These are phyloP conservation scores for Rhinogobio ventralis DNA, from an alignment of 2,797 vertebrate species.

Conservation along the genomic window DNA sequence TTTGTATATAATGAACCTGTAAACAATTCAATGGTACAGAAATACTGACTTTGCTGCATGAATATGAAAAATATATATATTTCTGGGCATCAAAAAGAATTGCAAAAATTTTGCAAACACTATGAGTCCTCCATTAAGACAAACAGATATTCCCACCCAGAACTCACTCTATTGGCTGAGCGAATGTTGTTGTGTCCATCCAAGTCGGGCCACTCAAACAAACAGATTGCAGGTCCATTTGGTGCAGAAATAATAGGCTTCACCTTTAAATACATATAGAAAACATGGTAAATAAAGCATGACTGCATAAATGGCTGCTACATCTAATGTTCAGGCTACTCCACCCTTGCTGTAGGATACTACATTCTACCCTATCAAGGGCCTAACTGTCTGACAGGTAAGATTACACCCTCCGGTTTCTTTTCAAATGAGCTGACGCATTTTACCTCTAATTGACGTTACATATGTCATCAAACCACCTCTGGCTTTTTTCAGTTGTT, in stretches of 20 bases:
- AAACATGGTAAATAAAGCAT: conserved; percentile 5
- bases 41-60: too few species aligned
- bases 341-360: background rate
- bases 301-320: background rate
- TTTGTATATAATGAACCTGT: too few species aligned
- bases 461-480: conserved; percentile 49
- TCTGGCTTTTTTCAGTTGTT: background rate
- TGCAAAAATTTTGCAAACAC: too few species aligned
- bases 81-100: too few species aligned
- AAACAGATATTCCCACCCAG: background rate
- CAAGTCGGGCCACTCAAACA: background rate
- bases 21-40: too few species aligned
- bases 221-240: background rate
- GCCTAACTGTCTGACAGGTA: conserved; percentile 52
- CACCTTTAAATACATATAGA: background rate
- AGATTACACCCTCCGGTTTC: conserved; percentile 63
- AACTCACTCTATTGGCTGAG: background rate
- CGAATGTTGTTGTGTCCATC: background rate
- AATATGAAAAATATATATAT: too few species aligned
- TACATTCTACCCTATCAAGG: background rate
- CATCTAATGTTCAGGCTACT: background rate
- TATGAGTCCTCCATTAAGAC: background rate
- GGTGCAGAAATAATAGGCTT: background rate
- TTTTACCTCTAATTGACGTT: conserved; percentile 65
- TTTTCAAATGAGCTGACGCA: conserved; percentile 54